Evolutionary conservation across 2,797 vertebrate species (phyloP).

Genomic region (Chiropotes sagulatus): DNA sequence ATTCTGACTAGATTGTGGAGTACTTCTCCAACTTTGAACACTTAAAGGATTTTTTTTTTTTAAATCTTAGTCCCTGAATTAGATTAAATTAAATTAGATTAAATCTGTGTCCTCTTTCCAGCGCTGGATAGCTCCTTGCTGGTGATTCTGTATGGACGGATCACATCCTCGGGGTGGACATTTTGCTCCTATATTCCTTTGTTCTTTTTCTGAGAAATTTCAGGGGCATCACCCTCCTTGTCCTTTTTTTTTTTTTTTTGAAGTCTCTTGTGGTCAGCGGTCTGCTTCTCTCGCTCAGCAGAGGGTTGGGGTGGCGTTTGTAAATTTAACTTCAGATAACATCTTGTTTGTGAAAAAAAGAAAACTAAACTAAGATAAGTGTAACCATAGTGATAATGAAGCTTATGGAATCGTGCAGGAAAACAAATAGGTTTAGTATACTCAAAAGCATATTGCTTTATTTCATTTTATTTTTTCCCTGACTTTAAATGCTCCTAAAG

Average conservation of each 20-base stretch:
- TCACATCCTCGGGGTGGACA: accelerated
- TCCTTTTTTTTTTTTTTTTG: not conserved
- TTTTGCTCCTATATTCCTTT: accelerated
- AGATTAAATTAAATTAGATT: too few species aligned
- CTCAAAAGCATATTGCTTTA: not conserved
- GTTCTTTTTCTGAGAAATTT: not conserved
- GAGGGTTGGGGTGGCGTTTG: not conserved
- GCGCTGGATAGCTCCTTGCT: accelerated
- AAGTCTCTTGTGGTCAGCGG: not conserved
- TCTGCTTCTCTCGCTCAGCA: not conserved
- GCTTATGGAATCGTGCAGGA: not conserved
- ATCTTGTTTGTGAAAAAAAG: not conserved
- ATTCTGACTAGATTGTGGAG: slow-evolving; percentile 32
- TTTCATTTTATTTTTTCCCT: not conserved
- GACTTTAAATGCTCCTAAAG: not conserved
- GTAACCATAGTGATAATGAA: accelerated
- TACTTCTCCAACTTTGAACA: not conserved
- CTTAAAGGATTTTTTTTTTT: not conserved
- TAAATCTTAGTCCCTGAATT: too few species aligned
- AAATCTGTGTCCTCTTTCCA: too few species aligned
- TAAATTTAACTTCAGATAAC: not conserved
- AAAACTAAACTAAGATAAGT: not conserved
- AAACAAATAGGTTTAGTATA: not conserved
- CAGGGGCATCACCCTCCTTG: accelerated
- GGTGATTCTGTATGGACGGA: accelerated